phyloP scores from a whole-genome alignment of 2,113 vertebrate genomes.

The Pteruthius melanotis region DNA sequence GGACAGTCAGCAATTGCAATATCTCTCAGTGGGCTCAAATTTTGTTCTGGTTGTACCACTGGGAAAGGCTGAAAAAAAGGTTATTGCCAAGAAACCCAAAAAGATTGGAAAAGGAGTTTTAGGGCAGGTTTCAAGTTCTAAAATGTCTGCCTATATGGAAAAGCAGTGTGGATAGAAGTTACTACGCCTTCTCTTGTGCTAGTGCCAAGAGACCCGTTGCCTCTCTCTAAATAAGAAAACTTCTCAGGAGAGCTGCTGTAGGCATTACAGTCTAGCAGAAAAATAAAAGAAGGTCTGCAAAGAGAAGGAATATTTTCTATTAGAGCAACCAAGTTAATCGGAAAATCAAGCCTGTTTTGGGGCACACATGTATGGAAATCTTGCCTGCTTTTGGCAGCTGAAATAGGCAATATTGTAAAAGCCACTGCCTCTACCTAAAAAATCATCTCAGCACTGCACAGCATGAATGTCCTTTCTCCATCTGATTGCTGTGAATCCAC shows the following conservation, averaged over 20 bases:
- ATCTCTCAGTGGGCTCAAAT: not conserved
- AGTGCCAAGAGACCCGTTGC: rapidly evolving
- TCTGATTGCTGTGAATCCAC: not conserved
- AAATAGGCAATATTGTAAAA: not conserved
- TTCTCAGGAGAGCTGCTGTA: not conserved
- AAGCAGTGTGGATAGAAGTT: not conserved
- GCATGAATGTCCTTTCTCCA: not conserved
- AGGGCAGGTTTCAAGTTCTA: not conserved
- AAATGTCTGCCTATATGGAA: not conserved
- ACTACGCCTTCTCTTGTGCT: not conserved
- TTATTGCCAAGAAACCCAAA: not conserved
- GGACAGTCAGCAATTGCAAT: not conserved
- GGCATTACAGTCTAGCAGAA: not conserved
- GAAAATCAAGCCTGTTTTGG: not conserved
- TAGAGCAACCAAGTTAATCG: not conserved
- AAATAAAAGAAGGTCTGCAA: not conserved
- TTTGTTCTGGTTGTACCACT: not conserved
- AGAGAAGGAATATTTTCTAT: not conserved
- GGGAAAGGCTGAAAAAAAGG: not conserved
- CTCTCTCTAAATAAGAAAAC: not conserved
- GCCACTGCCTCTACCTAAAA: not conserved
- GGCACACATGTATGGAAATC: rapidly evolving
- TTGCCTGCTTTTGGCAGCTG: not conserved
- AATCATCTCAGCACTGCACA: not conserved
- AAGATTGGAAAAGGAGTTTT: not conserved